Conservation (phyloP, 2,113 vertebrate genomes). For the Menidia beryllina region DNA sequence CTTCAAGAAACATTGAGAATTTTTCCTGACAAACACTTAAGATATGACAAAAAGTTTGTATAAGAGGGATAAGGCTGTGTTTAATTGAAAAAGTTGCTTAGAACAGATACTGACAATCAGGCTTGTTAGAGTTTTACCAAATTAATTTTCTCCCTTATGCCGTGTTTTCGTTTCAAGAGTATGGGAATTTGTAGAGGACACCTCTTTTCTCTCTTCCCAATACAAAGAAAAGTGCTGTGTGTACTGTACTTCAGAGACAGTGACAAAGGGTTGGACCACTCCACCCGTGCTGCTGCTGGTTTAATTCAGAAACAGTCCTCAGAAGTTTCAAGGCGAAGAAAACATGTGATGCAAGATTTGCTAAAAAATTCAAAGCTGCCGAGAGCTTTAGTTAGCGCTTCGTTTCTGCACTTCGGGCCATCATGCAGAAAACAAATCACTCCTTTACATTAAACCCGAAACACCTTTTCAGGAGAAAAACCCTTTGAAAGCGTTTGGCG, state of each 20-base stretch:
- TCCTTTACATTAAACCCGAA: not conserved
- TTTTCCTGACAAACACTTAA: not conserved
- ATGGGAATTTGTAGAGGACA: no score
- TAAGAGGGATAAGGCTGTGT: not conserved
- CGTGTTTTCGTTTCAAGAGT: not conserved
- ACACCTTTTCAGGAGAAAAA: conserved; percentile 12
- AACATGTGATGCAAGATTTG: not conserved
- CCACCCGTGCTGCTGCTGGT: no score
- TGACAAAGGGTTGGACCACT: no score
- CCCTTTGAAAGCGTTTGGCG: not conserved
- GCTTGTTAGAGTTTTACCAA: not conserved
- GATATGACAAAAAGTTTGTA: not conserved
- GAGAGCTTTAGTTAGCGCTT: no score
- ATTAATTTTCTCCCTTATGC: not conserved
- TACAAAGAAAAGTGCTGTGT: no score
- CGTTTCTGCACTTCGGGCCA: no score
- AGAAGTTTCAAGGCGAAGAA: no score
- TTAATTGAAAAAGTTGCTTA: not conserved
- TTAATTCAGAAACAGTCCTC: not conserved
- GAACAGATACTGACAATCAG: not conserved
- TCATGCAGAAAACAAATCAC: no score
- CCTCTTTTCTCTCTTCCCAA: no score
- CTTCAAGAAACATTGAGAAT: not conserved
- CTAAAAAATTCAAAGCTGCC: no score
- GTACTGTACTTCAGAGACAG: not conserved